These are phyloP conservation scores for Phyto melanocephala DNA, from an alignment of 2,888 invertebrate species.

Conservation along the genomic window DNA sequence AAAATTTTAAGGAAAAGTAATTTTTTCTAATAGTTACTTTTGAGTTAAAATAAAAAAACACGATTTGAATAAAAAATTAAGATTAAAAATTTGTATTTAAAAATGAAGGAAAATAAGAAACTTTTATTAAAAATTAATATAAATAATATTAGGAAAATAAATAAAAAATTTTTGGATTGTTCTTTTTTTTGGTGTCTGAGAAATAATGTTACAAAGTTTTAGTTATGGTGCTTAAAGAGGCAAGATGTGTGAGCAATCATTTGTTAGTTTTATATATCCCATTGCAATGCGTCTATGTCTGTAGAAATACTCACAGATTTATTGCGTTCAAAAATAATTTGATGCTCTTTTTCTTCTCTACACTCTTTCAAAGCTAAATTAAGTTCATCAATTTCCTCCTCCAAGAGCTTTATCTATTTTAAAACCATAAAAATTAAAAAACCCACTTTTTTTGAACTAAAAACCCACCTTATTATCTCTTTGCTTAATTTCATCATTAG, in stretches of 20 bases:
- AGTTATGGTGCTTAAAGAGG: conserved; percentile 16
- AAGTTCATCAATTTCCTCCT: conserved; percentile 86
- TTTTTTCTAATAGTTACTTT: neutral
- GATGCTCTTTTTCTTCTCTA: conserved; percentile 80
- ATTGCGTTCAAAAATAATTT: conserved; percentile 80
- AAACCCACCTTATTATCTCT: conserved; percentile 76
- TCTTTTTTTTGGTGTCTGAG: neutral
- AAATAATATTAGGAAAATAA: neutral
- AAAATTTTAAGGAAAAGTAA: no score
- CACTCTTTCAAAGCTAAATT: conserved; percentile 83
- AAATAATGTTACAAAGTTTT: neutral
- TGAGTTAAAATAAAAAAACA: neutral
- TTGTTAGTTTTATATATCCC: conserved; percentile 68
- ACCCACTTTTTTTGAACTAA: neutral
- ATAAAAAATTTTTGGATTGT: conserved; percentile 13
- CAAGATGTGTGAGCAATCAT: conserved; percentile 1
- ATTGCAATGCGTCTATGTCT: conserved; percentile 71
- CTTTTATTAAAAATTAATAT: conserved; percentile 1
- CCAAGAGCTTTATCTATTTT: conserved; percentile 81
- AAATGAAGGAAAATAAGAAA: neutral
- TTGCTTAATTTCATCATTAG: conserved; percentile 73
- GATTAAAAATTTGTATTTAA: neutral
- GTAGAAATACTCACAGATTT: conserved; percentile 81
- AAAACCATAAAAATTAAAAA: neutral
- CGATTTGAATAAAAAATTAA: no score